A percentile compares a stretch with the other conserved stretches of the same genome.
Conservation (phyloP, 2,888 invertebrate species). For the Epistrophe eligans region DNA sequence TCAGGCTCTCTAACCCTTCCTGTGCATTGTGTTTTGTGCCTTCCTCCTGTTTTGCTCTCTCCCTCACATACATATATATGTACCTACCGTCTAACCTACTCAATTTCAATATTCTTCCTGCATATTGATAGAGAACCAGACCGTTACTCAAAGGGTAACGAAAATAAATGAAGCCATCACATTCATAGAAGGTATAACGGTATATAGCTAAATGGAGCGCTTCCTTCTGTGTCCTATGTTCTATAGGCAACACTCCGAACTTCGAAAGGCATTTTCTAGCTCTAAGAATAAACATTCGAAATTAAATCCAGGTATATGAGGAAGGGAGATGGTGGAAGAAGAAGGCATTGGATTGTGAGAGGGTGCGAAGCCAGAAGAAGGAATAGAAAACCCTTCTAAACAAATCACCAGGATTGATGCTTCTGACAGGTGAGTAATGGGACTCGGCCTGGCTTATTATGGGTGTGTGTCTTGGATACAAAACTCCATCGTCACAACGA, state of each 20-base stretch:
- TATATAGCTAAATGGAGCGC: constrained; percentile 49
- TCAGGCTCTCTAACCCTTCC: constrained; percentile 18
- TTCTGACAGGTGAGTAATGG: constrained; percentile 75
- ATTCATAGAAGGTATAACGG: constrained; percentile 22
- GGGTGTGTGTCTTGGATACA: constrained; percentile 61
- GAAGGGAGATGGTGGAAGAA: background rate
- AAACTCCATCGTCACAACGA: constrained; percentile 30
- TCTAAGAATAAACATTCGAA: constrained; percentile 44
- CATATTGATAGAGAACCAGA: constrained; percentile 42
- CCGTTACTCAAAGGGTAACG: constrained; percentile 60
- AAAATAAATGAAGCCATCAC: constrained; percentile 74
- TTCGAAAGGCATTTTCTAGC: constrained; percentile 23
- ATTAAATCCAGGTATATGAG: constrained; percentile 26
- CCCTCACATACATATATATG: no score
- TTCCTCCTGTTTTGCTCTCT: background rate
- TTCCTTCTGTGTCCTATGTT: constrained; percentile 16
- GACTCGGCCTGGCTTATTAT: constrained; percentile 72
- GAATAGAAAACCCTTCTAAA: constrained; percentile 58
- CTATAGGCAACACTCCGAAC: background rate
- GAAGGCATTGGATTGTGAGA: background rate
- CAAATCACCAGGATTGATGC: constrained; percentile 76
- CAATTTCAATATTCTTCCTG: constrained; percentile 59
- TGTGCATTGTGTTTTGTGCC: background rate
- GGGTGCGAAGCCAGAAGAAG: background rate
- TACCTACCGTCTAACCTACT: background rate